phyloP scores from a whole-genome alignment of 2,113 vertebrate genomes.

The Rhynchomys soricoides region DNA sequence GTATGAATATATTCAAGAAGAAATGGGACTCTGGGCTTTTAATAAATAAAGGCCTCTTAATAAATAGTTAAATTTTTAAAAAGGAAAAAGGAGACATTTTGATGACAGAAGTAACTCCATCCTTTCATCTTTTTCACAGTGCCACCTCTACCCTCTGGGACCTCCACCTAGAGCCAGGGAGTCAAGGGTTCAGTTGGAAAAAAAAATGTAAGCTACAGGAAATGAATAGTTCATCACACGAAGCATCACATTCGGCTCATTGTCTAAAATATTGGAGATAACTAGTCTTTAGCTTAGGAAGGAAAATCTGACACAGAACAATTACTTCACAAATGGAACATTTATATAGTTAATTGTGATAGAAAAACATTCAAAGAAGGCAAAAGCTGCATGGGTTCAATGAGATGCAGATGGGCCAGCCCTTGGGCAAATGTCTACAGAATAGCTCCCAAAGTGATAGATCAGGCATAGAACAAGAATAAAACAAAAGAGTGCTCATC shows the following conservation, averaged over 20 bases:
- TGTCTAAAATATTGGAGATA: slow-evolving; percentile 50
- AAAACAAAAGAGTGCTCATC: background rate
- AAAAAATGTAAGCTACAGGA: slow-evolving; percentile 17
- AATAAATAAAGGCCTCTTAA: too few species aligned
- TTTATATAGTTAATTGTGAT: slow-evolving; percentile 25
- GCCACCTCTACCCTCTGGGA: background rate
- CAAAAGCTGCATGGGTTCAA: slow-evolving; percentile 14
- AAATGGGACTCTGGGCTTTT: background rate
- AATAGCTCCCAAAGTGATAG: slow-evolving; percentile 16
- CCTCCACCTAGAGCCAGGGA: background rate
- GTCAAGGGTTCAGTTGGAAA: background rate
- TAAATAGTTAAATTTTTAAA: background rate
- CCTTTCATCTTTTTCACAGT: background rate
- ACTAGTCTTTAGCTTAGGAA: slow-evolving; percentile 56
- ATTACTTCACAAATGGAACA: slow-evolving; percentile 67
- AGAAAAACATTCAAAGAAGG: background rate
- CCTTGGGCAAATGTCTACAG: slow-evolving; percentile 15
- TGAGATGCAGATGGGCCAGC: slow-evolving; percentile 48
- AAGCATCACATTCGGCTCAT: background rate
- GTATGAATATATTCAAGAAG: background rate
- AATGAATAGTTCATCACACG: background rate
- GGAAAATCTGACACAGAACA: slow-evolving; percentile 73
- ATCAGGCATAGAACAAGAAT: background rate
- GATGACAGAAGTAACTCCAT: background rate
- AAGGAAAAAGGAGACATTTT: slow-evolving; percentile 25